Conservation (phyloP, 2,113 vertebrate genomes). For the Pedetes capensis region DNA sequence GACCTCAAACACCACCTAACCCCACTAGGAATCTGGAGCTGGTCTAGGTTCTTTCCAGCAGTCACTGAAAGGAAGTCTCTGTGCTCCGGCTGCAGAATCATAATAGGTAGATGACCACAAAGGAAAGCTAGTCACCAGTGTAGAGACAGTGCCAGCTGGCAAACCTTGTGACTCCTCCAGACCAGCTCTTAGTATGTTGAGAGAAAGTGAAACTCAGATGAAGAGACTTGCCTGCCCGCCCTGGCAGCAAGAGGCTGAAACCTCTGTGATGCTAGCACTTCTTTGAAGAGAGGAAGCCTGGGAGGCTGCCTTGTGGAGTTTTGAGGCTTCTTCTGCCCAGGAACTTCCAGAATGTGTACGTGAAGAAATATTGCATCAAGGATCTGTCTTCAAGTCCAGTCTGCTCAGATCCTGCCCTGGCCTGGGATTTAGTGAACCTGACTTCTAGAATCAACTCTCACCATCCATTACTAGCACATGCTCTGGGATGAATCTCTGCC, state of each 20-base stretch:
- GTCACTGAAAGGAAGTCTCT: neutral
- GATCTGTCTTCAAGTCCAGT: neutral
- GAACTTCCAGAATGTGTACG: neutral
- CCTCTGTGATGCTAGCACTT: neutral
- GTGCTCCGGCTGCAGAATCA: neutral
- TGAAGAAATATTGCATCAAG: neutral
- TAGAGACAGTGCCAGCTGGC: neutral
- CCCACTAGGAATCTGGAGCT: conserved; percentile 1
- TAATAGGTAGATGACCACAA: neutral
- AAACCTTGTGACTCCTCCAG: neutral
- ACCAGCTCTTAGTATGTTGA: neutral
- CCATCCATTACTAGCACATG: neutral
- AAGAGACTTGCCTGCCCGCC: neutral
- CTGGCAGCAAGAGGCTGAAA: neutral
- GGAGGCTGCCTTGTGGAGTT: neutral
- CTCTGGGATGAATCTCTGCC: neutral
- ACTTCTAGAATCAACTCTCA: neutral
- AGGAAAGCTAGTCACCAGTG: neutral
- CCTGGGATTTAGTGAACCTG: neutral
- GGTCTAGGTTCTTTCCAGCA: conserved; percentile 20
- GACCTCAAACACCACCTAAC: neutral
- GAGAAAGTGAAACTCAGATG: conserved; percentile 22
- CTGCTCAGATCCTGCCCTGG: neutral
- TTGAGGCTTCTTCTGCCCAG: neutral
- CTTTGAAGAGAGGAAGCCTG: neutral